Percentiles rank a stretch among this genome's conserved stretches.
Evolutionary conservation across 2,797 vertebrate genomes (phyloP).

Genomic region (Podarcis lilfordi): DNA sequence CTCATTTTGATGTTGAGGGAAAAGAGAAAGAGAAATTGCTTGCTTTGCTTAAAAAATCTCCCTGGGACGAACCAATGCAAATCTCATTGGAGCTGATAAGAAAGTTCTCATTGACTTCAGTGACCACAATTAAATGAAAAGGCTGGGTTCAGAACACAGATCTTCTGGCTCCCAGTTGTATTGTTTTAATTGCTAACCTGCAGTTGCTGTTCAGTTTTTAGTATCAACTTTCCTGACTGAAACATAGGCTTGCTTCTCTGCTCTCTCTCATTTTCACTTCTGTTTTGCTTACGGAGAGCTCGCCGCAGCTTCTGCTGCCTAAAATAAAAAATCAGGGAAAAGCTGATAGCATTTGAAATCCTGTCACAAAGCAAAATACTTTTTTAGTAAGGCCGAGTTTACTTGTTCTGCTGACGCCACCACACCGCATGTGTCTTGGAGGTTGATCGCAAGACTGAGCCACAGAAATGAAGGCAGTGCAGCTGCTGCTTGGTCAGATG

Average conservation of each 20-base stretch:
- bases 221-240: neutral
- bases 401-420: neutral
- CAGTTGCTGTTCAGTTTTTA: neutral
- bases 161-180: neutral
- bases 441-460: neutral
- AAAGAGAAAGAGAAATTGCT: slow-evolving; percentile 48
- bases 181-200: slow-evolving; percentile 19
- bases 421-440: neutral
- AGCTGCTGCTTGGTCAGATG: neutral
- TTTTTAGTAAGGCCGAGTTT: neutral
- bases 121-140: slow-evolving; percentile 1
- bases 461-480: neutral
- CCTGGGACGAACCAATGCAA: neutral
- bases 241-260: slow-evolving; percentile 1
- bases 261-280: neutral
- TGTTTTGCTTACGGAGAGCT: neutral
- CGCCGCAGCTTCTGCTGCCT: neutral
- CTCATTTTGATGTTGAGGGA: slow-evolving; percentile 48
- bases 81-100: neutral
- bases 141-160: neutral
- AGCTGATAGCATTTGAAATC: neutral
- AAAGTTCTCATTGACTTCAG: slow-evolving; percentile 5
- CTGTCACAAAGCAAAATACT: neutral
- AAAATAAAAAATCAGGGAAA: neutral
- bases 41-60: slow-evolving; percentile 55